Base-by-base conservation (phyloP, 2,888 invertebrate genomes). In the Dasysyrphus albostriatus region DNA sequence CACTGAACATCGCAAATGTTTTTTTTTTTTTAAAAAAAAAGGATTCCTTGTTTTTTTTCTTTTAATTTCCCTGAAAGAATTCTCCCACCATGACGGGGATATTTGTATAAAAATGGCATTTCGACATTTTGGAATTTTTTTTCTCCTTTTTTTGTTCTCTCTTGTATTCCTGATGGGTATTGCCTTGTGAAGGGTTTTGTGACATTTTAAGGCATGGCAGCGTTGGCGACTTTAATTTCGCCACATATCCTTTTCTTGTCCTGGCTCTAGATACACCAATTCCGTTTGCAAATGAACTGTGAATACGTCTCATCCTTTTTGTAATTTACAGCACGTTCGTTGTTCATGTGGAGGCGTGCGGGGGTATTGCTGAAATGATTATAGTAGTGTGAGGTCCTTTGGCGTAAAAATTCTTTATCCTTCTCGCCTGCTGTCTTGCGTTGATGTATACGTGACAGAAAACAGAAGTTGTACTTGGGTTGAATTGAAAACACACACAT, bases 251-350 rank as follows among this genome's bases (percentile, higher is more conserved):
- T 54, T 61, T 37, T 54, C 54, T 65, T 42, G 49, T 70, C 75
- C 49, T 49, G n/a, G n/a, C n/a, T 42, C 24, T 63, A 7, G 34
- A 42, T 39, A 14, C 42, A 76, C 59, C 61, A 73, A 81, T 77
- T 77, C 82, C 77, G 63, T 56, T 82, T 85, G 76, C 81, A 85
- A 85, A 85, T 85, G 85, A 81, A 82, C 85, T 82, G 82, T 70
- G 82, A 78, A 85, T 77, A 73, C 39, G 56, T 73, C 61, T 63
- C 42, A 67, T 69, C 54, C 82, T 63, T 82, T 51, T 85, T 85
- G 81, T 82, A 78, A 85, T 74, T 82, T 85, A 85, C 56, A 82
- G 82, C 85, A 85, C 85, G 85, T 85, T 69, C 59, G 10, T 39
- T 51, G 10, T 32, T 44, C 42, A 19, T 65, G 65, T 14, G 16